These are phyloP conservation scores for Alviniconcha strummeri DNA, from an alignment of 2,888 invertebrate genomes.

Conservation along the genomic window DNA sequence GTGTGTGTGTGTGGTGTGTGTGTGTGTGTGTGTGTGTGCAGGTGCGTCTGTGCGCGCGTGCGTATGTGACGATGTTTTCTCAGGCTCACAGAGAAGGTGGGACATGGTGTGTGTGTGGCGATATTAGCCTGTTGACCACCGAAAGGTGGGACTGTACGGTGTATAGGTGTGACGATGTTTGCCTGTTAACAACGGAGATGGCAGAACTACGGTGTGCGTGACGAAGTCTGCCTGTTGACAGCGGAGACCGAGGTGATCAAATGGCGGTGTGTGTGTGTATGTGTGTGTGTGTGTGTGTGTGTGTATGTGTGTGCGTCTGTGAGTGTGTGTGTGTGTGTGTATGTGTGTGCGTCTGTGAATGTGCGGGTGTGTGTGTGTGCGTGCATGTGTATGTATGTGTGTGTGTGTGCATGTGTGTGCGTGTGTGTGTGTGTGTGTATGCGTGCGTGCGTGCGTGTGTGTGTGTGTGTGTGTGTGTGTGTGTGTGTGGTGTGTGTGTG, in stretches of 20 bases:
- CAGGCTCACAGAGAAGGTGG: neutral
- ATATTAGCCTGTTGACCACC: neutral
- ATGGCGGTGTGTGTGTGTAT: neutral
- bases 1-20: neutral
- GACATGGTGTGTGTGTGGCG: neutral
- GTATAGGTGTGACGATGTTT: neutral
- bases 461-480: no score
- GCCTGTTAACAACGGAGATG: neutral
- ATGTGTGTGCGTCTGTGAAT: no score
- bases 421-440: no score
- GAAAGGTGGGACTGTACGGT: neutral
- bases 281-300: no score
- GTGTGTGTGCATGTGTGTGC: no score
- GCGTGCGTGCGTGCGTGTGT: no score
- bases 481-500: no score
- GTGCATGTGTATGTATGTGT: no score
- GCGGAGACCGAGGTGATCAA: no score
- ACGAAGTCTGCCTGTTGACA: neutral
- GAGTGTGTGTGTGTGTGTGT: no score
- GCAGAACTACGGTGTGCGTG: neutral
- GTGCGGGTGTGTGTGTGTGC: neutral
- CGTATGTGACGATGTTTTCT: neutral
- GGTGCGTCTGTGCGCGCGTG: neutral
- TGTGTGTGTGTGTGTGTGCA: neutral
- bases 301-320: no score